phyloP scores from a whole-genome alignment of 2,113 vertebrate species.

The Takifugu bimaculatus region DNA sequence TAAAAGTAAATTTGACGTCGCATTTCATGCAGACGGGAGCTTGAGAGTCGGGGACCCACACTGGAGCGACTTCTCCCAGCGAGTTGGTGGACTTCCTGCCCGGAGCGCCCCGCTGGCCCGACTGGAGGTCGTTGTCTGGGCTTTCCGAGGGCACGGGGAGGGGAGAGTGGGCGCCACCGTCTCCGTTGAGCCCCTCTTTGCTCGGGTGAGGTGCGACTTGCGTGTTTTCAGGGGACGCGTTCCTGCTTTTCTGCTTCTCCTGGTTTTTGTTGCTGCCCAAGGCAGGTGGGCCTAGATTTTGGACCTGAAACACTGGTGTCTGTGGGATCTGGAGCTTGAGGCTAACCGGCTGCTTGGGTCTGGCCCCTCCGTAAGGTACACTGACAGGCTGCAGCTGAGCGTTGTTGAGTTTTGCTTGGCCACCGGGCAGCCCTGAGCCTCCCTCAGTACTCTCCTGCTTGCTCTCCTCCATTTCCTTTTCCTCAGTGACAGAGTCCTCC shows the following conservation, averaged over 20 bases:
- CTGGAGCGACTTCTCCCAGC: constrained; percentile 92
- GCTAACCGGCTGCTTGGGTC: constrained; percentile 93
- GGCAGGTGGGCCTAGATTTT: constrained; percentile 78
- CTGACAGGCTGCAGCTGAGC: constrained; percentile 81
- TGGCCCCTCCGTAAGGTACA: constrained; percentile 91
- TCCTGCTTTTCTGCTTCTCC: constrained; percentile 67
- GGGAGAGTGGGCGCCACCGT: constrained; percentile 68
- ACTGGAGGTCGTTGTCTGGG: constrained; percentile 94
- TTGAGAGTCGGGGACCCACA: constrained; percentile 98
- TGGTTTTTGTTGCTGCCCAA: constrained; percentile 91
- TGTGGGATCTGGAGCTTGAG: constrained; percentile 94
- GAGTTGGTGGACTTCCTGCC: constrained; percentile 81
- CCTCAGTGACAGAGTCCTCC: constrained; percentile 96
- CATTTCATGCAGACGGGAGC: constrained; percentile 99
- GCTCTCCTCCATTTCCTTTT: constrained; percentile 98
- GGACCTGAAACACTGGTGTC: constrained; percentile 84
- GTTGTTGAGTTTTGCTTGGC: constrained; percentile 66
- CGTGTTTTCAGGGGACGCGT: constrained; percentile 22
- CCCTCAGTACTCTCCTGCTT: constrained; percentile 89
- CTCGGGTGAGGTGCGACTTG: constrained; percentile 57
- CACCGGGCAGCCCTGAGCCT: constrained; percentile 74
- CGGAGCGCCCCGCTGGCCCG: constrained; percentile 83
- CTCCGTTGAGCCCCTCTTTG: constrained; percentile 68
- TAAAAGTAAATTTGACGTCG: constrained; percentile 96
- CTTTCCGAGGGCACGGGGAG: constrained; percentile 78